Evolutionary conservation across 2,888 invertebrate species (phyloP).

Genomic region (Drosophila monieri): DNA sequence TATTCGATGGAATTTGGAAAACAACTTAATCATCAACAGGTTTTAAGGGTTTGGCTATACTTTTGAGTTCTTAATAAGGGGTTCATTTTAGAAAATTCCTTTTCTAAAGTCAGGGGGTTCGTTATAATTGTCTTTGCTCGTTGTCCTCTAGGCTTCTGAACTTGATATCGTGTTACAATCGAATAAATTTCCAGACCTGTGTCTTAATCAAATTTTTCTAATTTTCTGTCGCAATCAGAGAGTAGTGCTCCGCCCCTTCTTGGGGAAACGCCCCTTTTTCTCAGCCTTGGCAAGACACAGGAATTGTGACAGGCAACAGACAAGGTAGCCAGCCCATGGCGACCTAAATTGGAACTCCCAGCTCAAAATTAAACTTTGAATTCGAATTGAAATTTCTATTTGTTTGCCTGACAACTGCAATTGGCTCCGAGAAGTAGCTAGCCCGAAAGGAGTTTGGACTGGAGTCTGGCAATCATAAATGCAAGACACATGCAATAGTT

Average conservation of each 20-base stretch:
- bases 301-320: constrained; percentile 40
- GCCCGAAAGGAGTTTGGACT: constrained; percentile 37
- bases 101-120: no score
- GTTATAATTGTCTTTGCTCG: neutral
- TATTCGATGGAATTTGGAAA: constrained; percentile 52
- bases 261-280: constrained; percentile 22
- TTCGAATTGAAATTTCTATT: constrained; percentile 73
- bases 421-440: constrained; percentile 31
- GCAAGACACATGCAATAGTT: constrained; percentile 55
- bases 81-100: no score
- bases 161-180: neutral
- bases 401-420: constrained; percentile 45
- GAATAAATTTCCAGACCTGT: constrained; percentile 6
- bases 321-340: constrained; percentile 43
- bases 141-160: neutral
- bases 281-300: constrained; percentile 27
- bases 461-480: constrained; percentile 37
- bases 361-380: constrained; percentile 65
- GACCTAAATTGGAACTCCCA: constrained; percentile 65
- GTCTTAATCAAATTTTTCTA: constrained; percentile 7
- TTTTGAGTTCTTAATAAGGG: neutral
- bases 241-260: constrained; percentile 28
- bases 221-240: constrained; percentile 28
- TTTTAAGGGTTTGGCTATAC: constrained; percentile 3
- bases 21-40: constrained; percentile 60